Evolutionary conservation across 2,797 vertebrate genomes (phyloP), one percentile per base, ranked within the genome.

Genomic region (Falco rusticolus): DNA sequence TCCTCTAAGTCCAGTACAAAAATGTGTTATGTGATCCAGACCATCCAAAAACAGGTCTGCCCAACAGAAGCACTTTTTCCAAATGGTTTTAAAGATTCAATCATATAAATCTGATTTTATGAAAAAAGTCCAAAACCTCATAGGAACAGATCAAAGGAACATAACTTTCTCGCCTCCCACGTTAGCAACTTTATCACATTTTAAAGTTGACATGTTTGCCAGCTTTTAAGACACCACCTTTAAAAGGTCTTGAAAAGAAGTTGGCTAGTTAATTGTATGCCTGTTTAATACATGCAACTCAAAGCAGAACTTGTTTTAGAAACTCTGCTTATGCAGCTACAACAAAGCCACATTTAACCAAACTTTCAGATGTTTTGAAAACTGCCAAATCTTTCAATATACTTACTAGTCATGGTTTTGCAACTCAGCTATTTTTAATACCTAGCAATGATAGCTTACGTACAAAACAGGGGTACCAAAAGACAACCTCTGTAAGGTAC

Each of bases 401-500:
- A 53, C 75, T 94, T 82, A 76, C 96, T 91, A 28, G 63, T 69
- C 91, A 90, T 59, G 39, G 63, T 41, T 97, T 95, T 96, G 82
- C 93, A 96, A 83, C 84, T 92, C 74, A 33, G 90, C 90, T 91
- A 89, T 94, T 90, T 91, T 91, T 87, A 60, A 79, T 39, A 79
- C 96, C 94, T 94, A 95, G 53, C 96, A 92, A 96, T 93, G 0
- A 85, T 19, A 96, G 95, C 83, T 96, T 96, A 95, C 78, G 10
- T 97, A 97, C 96, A 94, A 68, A 87, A 95, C 83, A 96, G 97
- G 93, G 94, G 94, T 94, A 98, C 96, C 95, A 96, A 98, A 97
- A 98, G 95, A 97, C 97, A 92, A 97, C 94, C 97, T 97, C 92
- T 95, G 97, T 95, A 93, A 98, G 97, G 97, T 93, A 97, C 97